Evolutionary conservation across 2,888 invertebrate genomes (phyloP).

Genomic region (Ormyrus thymus): DNA sequence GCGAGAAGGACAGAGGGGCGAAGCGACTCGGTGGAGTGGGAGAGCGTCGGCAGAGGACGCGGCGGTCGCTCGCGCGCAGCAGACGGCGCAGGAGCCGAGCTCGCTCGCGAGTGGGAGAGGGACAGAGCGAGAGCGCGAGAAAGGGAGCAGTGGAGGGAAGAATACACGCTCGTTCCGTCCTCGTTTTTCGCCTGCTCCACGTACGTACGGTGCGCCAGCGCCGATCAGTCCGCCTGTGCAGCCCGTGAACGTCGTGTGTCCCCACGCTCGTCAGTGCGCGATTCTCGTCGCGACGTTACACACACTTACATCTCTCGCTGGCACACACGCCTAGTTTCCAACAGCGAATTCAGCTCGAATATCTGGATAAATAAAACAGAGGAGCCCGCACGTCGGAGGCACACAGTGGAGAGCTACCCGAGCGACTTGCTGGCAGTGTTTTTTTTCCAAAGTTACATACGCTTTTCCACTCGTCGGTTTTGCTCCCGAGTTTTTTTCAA

Average conservation of each 20-base stretch:
- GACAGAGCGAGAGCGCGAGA: slow-evolving; percentile 55
- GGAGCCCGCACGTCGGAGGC: neutral
- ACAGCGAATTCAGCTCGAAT: slow-evolving; percentile 11
- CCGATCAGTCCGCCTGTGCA: slow-evolving; percentile 57
- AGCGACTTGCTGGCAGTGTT: too few species aligned
- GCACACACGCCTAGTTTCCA: neutral
- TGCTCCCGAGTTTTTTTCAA: too few species aligned
- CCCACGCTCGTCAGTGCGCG: slow-evolving; percentile 47
- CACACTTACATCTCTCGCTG: neutral
- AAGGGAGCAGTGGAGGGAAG: slow-evolving; percentile 63
- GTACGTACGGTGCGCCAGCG: slow-evolving; percentile 50
- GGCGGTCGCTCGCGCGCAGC: neutral
- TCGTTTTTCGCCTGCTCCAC: slow-evolving; percentile 55
- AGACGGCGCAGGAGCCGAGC: neutral
- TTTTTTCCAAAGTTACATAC: too few species aligned
- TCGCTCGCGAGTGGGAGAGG: slow-evolving; percentile 47
- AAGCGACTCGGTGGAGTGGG: slow-evolving; percentile 4
- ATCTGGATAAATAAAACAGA: neutral
- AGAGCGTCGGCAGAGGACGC: neutral
- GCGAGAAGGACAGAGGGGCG: slow-evolving; percentile 35
- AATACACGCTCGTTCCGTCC: slow-evolving; percentile 62
- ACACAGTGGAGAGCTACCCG: too few species aligned
- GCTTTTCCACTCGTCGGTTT: too few species aligned
- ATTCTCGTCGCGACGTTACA: slow-evolving; percentile 32
- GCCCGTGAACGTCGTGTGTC: slow-evolving; percentile 55